Conservation (phyloP, 2,888 invertebrate genomes). For the Tetheella fluctuosa region DNA sequence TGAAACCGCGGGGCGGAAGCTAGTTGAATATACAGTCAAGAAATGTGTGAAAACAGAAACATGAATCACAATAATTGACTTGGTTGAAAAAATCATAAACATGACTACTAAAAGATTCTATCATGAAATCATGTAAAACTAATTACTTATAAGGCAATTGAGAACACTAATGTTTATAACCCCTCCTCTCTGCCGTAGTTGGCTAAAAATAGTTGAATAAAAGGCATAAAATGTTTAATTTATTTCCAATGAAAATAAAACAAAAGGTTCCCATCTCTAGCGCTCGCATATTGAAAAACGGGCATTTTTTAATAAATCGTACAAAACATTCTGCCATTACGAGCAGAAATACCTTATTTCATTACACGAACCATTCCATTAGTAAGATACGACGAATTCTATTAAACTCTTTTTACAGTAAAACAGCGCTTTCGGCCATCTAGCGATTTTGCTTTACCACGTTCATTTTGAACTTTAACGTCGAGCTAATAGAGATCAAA, state of each 20-base stretch:
- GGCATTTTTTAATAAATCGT: conserved; percentile 73
- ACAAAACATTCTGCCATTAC: conserved; percentile 63
- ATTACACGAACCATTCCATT: conserved; percentile 74
- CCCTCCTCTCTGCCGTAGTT: background rate
- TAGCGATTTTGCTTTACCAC: conserved; percentile 19
- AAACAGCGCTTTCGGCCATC: conserved; percentile 57
- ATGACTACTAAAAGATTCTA: too few relatives aligned
- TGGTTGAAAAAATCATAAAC: too few relatives aligned
- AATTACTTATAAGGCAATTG: too few relatives aligned
- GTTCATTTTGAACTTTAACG: conserved; percentile 21
- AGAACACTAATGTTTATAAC: too few relatives aligned
- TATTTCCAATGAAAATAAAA: background rate
- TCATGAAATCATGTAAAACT: too few relatives aligned
- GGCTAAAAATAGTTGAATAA: background rate
- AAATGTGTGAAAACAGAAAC: too few relatives aligned
- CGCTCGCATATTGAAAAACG: conserved; percentile 70
- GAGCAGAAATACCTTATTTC: conserved; percentile 77
- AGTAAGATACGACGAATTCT: conserved; percentile 80
- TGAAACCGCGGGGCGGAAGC: too few relatives aligned
- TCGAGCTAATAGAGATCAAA: conserved; percentile 18
- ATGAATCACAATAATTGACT: too few relatives aligned
- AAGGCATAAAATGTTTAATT: background rate
- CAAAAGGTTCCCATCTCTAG: conserved; percentile 40
- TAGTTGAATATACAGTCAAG: too few relatives aligned
- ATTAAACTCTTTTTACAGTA: conserved; percentile 69